Evolutionary conservation across 2,888 invertebrate genomes (phyloP).

Genomic region (Dorcus hopei): DNA sequence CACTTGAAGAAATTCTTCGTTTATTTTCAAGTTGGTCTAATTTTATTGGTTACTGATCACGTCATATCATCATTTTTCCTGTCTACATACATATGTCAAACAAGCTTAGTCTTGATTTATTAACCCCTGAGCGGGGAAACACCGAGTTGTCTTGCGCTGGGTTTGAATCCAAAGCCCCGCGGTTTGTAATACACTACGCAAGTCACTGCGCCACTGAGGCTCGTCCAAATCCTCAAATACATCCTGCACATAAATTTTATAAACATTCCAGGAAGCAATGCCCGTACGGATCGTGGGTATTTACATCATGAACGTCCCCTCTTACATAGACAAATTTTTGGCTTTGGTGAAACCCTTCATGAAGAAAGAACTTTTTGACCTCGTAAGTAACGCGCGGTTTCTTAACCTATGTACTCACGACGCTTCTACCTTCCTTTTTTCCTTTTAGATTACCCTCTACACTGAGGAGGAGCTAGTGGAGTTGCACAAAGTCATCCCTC

Average conservation of each 20-base stretch:
- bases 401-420: neutral
- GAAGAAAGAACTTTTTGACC: conserved; percentile 59
- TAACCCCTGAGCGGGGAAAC: too few relatives aligned
- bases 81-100: too few relatives aligned
- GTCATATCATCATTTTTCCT: neutral
- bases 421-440: conserved; percentile 1
- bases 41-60: neutral
- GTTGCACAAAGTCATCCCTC: conserved; percentile 47
- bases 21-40: conserved; percentile 57
- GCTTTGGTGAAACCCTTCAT: conserved; percentile 67
- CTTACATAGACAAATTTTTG: conserved; percentile 67
- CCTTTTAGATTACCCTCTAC: conserved; percentile 30
- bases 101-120: neutral
- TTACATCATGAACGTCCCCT: conserved; percentile 65
- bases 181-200: too few relatives aligned
- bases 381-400: conserved; percentile 37
- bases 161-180: too few relatives aligned
- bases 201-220: too few relatives aligned
- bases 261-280: conserved; percentile 58
- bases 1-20: conserved; percentile 64
- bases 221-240: too few relatives aligned
- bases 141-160: too few relatives aligned
- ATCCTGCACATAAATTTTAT: neutral
- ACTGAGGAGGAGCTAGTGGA: conserved; percentile 14
- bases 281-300: conserved; percentile 63